phyloP scores from a whole-genome alignment of 2,113 vertebrate species.

The Mobula birostris region DNA sequence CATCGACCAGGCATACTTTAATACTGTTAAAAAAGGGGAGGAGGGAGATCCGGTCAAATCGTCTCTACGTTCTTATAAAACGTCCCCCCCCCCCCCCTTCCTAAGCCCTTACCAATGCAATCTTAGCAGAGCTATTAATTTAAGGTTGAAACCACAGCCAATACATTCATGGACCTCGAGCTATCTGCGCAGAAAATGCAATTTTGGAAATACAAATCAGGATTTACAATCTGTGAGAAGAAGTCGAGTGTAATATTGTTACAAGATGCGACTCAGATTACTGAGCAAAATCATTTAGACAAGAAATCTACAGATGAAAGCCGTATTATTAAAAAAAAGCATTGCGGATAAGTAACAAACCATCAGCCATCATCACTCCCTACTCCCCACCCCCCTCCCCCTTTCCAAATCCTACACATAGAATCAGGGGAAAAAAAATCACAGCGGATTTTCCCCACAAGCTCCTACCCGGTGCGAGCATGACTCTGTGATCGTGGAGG shows the following conservation, averaged over 20 bases:
- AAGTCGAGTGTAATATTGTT: neutral
- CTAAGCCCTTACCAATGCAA: neutral
- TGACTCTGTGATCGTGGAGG: neutral
- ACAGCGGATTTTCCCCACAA: neutral
- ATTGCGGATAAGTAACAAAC: neutral
- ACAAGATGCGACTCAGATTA: neutral
- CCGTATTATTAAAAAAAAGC: too few relatives aligned
- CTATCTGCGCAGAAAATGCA: neutral
- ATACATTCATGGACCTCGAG: neutral
- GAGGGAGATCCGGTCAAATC: neutral
- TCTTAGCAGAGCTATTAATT: neutral
- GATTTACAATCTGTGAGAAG: neutral
- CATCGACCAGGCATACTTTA: neutral
- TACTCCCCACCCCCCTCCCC: too few relatives aligned
- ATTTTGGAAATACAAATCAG: neutral
- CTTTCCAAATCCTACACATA: too few relatives aligned
- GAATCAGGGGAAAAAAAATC: neutral
- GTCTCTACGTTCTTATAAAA: neutral
- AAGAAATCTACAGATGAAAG: too few relatives aligned
- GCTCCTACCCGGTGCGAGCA: neutral
- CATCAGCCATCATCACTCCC: neutral
- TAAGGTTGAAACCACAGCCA: neutral
- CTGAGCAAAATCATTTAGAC: neutral
- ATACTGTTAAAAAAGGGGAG: too few relatives aligned
- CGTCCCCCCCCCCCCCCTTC: too few relatives aligned